These are phyloP conservation scores for Halcyon leucocephala DNA, from an alignment of 2,797 vertebrate species.

Conservation along the genomic window DNA sequence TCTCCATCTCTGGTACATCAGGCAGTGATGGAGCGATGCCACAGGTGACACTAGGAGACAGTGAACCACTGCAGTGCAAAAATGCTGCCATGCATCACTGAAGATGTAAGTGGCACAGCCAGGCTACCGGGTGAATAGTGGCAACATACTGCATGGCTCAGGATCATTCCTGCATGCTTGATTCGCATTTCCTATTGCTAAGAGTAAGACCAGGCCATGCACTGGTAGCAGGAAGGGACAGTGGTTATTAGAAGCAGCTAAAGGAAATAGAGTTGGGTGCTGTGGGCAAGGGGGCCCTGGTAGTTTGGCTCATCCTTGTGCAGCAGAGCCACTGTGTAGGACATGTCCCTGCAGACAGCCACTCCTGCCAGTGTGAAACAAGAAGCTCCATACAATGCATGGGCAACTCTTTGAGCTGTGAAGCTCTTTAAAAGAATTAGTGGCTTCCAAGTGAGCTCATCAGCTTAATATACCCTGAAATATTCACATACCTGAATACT, in stretches of 20 bases:
- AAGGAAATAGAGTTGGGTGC: not conserved
- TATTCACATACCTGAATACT: not conserved
- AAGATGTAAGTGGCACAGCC: not conserved
- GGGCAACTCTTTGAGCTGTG: not conserved
- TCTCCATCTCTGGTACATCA: rapidly evolving
- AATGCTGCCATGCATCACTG: not conserved
- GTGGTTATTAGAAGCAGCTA: not conserved
- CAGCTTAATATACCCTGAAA: not conserved
- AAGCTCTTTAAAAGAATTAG: not conserved
- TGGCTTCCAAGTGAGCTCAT: not conserved
- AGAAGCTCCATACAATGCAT: not conserved
- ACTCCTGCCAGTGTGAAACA: not conserved
- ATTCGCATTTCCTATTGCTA: not conserved
- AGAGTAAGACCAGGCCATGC: not conserved
- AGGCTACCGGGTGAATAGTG: not conserved
- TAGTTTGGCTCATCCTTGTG: not conserved
- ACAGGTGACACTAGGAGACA: not conserved
- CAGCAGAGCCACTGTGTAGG: not conserved
- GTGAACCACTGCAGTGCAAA: not conserved
- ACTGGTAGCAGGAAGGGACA: not conserved
- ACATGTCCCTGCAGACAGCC: not conserved
- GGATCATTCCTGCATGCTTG: not conserved
- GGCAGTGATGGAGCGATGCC: not conserved
- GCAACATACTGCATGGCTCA: rapidly evolving
- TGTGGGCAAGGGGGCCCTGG: rapidly evolving